Evolutionary conservation across 1,140 invertebrate species (phyloP).

Genomic region (Globodera ellingtonae): DNA sequence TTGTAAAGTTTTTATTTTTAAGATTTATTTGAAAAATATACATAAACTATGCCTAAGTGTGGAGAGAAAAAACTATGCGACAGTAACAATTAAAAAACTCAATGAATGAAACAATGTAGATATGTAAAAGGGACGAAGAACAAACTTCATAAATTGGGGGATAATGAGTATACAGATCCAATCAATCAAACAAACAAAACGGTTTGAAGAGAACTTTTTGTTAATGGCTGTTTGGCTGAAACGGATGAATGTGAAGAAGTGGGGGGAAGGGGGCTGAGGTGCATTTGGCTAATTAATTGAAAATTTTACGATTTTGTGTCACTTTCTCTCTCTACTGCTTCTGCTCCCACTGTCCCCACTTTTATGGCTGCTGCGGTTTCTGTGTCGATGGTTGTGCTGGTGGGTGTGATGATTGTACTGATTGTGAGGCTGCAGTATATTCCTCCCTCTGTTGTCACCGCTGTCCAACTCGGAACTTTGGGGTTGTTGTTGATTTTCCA

Average conservation of each 20-base stretch:
- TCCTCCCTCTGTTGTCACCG: background rate
- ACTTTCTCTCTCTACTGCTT: constrained; percentile 5
- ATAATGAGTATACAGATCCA: too few relatives aligned
- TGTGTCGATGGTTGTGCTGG: constrained; percentile 1
- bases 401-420: background rate
- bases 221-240: background rate
- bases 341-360: background rate
- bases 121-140: too few relatives aligned
- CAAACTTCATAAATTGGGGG: background rate
- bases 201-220: background rate
- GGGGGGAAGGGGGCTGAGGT: background rate
- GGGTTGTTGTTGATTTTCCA: background rate
- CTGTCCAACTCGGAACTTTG: background rate
- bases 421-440: background rate
- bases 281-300: background rate
- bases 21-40: background rate
- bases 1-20: too few relatives aligned
- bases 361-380: constrained; percentile 4
- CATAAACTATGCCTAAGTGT: too few relatives aligned
- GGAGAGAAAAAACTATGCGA: too few relatives aligned
- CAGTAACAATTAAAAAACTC: background rate
- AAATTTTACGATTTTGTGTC: background rate
- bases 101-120: too few relatives aligned
- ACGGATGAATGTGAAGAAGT: background rate
- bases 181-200: background rate